Evolutionary conservation across 2,888 invertebrate species (phyloP).

Genomic region (Noctua pronuba): DNA sequence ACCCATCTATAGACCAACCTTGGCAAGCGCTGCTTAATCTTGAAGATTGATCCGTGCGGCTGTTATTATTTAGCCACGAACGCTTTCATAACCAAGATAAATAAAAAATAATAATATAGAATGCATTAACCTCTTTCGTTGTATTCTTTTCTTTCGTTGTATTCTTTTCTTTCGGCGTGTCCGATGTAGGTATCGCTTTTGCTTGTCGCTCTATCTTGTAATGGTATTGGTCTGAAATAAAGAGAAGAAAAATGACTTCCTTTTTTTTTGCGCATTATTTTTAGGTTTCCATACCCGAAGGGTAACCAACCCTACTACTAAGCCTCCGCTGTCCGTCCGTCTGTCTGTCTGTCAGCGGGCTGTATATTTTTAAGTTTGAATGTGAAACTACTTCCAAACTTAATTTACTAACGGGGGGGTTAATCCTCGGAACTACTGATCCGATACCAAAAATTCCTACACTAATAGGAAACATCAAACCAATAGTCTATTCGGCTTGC

Average conservation of each 20-base stretch:
- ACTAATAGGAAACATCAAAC: no score
- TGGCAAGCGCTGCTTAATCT: background rate
- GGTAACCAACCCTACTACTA: no score
- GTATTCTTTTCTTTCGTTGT: constrained; percentile 62
- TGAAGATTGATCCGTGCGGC: background rate
- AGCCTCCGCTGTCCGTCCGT: no score
- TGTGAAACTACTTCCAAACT: no score
- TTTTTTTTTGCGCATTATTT: no score
- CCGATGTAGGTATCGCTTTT: constrained; percentile 79
- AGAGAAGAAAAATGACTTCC: background rate
- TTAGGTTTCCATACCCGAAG: no score
- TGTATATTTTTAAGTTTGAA: no score
- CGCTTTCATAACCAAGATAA: background rate
- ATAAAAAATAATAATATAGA: background rate
- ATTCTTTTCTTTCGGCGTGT: constrained; percentile 64
- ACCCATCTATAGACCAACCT: no score
- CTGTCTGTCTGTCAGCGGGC: no score
- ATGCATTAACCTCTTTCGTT: constrained; percentile 72
- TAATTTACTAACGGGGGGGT: no score
- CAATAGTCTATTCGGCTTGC: background rate
- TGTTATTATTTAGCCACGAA: background rate
- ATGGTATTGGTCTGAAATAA: constrained; percentile 74
- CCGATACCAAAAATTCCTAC: no score
- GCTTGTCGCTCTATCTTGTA: constrained; percentile 68
- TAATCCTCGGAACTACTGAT: no score